Conservation (phyloP, 2,113 vertebrate genomes). For the Cyanoramphus novaezelandiae region DNA sequence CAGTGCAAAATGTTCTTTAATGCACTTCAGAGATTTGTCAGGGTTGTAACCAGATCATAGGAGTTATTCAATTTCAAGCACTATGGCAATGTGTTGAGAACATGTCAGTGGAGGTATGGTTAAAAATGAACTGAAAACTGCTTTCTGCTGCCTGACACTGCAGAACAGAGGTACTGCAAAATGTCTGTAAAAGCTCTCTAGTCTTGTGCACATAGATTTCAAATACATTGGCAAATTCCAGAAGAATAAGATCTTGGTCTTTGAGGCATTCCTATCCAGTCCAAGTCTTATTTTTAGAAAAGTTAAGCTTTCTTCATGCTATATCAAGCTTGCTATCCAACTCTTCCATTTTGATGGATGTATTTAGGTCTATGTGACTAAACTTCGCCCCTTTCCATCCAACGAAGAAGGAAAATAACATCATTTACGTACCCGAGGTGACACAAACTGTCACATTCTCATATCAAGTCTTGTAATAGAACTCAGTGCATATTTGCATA, state of each 20-base stretch:
- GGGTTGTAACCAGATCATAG: background rate
- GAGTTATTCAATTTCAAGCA: background rate
- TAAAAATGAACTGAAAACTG: background rate
- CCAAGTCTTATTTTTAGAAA: slow-evolving; percentile 8
- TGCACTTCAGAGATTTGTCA: background rate
- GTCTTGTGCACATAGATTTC: background rate
- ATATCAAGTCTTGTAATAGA: background rate
- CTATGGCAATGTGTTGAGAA: background rate
- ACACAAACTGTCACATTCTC: background rate
- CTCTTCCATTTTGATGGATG: slow-evolving; percentile 39
- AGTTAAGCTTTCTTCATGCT: background rate
- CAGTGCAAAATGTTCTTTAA: background rate
- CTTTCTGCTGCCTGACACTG: background rate
- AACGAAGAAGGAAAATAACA: slow-evolving; percentile 36
- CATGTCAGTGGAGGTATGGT: background rate
- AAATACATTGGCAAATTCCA: background rate
- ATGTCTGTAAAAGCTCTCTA: background rate
- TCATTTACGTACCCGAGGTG: background rate
- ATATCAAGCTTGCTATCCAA: background rate
- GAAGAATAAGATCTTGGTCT: background rate
- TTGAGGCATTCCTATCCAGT: background rate
- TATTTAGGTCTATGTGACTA: slow-evolving; percentile 36
- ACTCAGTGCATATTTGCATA: background rate
- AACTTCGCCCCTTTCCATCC: slow-evolving; percentile 19
- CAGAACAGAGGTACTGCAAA: background rate